A percentile compares a stretch with the other conserved stretches of the same genome.
Conservation (phyloP, 2,797 vertebrate genomes). For the Helicolenus hilgendorfi region DNA sequence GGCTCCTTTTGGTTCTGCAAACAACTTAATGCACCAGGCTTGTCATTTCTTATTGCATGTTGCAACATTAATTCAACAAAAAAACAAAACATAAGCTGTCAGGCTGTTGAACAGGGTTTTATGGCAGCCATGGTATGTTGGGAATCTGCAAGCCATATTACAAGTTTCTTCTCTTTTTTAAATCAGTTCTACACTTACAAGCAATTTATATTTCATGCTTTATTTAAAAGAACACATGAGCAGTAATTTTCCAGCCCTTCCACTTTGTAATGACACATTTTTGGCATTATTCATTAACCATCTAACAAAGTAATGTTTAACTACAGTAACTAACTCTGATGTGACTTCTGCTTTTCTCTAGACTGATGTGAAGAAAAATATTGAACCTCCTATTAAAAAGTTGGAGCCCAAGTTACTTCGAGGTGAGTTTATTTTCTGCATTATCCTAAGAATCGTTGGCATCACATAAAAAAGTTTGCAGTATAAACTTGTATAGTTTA, state of each 20-base stretch:
- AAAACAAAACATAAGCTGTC: not conserved
- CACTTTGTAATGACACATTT: not conserved
- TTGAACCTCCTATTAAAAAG: slow-evolving; percentile 94
- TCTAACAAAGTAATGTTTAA: not conserved
- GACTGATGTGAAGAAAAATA: slow-evolving; percentile 91
- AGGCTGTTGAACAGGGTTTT: not conserved
- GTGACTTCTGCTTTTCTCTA: slow-evolving; percentile 62
- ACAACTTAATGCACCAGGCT: not conserved
- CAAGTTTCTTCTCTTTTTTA: not conserved
- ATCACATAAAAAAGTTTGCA: not conserved
- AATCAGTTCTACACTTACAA: not conserved
- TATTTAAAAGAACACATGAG: not conserved
- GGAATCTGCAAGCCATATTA: not conserved
- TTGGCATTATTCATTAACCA: slow-evolving; percentile 19
- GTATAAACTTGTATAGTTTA: no score
- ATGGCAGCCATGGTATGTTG: not conserved
- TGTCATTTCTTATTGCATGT: not conserved
- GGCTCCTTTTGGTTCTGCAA: not conserved
- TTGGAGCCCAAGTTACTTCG: slow-evolving; percentile 95
- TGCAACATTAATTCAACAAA: not conserved
- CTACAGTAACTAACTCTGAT: not conserved
- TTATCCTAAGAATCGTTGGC: not conserved
- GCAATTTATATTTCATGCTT: not conserved
- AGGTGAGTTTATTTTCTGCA: slow-evolving; percentile 87
- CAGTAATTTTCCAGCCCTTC: not conserved